Percentiles rank a stretch among this genome's conserved stretches.
phyloP scores from a whole-genome alignment of 2,113 vertebrate genomes.

The Pterophyllum scalare region DNA sequence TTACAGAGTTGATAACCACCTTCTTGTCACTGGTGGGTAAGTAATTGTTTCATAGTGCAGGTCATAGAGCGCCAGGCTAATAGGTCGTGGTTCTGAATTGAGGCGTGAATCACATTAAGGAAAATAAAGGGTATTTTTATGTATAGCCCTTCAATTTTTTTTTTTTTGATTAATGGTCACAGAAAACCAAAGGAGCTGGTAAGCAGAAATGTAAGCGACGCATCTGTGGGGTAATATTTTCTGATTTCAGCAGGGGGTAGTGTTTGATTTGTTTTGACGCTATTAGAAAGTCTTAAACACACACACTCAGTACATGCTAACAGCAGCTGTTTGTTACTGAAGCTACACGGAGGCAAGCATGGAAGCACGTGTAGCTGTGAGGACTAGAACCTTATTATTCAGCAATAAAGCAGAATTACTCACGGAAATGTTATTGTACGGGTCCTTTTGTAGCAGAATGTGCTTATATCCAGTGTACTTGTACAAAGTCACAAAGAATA shows the following conservation, averaged over 20 bases:
- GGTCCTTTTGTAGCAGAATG: not conserved
- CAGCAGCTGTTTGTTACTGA: constrained; percentile 42
- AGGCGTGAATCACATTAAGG: not conserved
- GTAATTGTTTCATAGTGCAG: not conserved
- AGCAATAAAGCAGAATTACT: not conserved
- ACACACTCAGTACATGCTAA: constrained; percentile 33
- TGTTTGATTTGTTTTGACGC: constrained; percentile 28
- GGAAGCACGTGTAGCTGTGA: not conserved
- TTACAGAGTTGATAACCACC: not conserved
- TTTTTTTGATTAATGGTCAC: not conserved
- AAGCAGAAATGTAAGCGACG: not conserved
- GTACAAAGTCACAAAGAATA: constrained; percentile 31
- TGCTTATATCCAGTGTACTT: not conserved
- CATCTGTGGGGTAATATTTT: not conserved
- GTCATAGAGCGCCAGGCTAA: not conserved
- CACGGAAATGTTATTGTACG: not conserved
- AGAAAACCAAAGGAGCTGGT: not conserved
- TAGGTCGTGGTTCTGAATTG: not conserved
- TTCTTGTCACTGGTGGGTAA: not conserved
- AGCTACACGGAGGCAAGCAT: not conserved
- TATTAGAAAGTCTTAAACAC: not conserved
- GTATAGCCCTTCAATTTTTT: not conserved
- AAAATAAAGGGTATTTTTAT: not conserved
- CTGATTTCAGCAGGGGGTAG: constrained; percentile 69
- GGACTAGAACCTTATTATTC: not conserved